phyloP scores from a whole-genome alignment of 2,113 vertebrate species.

The Paralichthys olivaceus region DNA sequence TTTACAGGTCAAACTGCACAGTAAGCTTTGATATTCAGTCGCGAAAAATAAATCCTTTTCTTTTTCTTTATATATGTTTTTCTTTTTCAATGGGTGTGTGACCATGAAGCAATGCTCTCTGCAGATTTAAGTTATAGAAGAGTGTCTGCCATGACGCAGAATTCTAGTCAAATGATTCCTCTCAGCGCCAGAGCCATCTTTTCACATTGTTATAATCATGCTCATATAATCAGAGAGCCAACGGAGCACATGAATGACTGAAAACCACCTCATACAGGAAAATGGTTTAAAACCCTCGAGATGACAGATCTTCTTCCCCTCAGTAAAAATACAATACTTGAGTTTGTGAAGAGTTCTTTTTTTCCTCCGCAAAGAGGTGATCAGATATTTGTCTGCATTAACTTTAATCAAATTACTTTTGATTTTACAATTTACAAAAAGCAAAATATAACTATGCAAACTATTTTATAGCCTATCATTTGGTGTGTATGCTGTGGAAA shows the following conservation, averaged over 20 bases:
- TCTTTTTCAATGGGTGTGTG: no score
- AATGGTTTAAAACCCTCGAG: not conserved
- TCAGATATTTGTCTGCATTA: not conserved
- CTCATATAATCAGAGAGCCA: slow-evolving; percentile 37
- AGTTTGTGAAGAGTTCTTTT: no score
- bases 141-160: not conserved
- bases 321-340: slow-evolving; percentile 1
- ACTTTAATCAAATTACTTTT: not conserved
- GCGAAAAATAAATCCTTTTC: not conserved
- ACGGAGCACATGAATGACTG: slow-evolving; percentile 16
- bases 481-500: not conserved
- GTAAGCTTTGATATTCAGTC: not conserved
- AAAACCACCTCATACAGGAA: slow-evolving; percentile 9
- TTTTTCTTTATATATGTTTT: not conserved
- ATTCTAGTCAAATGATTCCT: slow-evolving; percentile 9
- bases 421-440: no score
- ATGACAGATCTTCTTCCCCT: not conserved
- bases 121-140: not conserved
- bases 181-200: not conserved
- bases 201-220: slow-evolving; percentile 23
- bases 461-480: not conserved
- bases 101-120: not conserved
- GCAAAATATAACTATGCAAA: no score
- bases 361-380: not conserved
- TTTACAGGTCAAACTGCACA: not conserved